Evolutionary conservation across 2,113 vertebrate genomes (phyloP), one percentile per base, ranked within the genome.

Genomic region (Thamnaconus septentrionalis): DNA sequence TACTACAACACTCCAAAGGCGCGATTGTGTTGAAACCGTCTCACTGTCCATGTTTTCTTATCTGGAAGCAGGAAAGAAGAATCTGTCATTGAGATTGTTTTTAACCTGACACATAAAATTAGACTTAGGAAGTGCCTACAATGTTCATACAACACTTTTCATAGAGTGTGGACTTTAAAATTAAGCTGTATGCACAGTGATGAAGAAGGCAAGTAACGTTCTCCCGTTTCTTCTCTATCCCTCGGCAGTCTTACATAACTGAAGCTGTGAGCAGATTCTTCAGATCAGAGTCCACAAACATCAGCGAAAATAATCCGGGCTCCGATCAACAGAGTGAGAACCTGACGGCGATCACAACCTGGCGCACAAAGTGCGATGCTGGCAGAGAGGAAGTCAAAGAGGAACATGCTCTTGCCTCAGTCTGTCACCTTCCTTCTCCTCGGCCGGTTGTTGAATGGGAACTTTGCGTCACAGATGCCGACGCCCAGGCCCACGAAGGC

Each of bases 241-340:
- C 8, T 79, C 79, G n/a, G 62, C 61, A 93, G 92, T 58, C 53
- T 62, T 91, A 85, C 53, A 62, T 93, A 54, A 69, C 74, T 3
- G 89, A 50, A 59, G 76, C 88, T 12, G 86, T 93, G 49, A 80
- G 10, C 59, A 87, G 87, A 85, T 81, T 90, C 50, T 10, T 93
- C 44, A 82, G 85, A n/a, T 49, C 90, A 59, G 83, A 80, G 49
- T 59, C 81, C 5, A 5, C 40, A 40, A 43, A 71, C 43, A 9
- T 44, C 12, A 12, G 18, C 43, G 59, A 5, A 58, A 73, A 73
- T 65, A 69, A 79, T 3, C 58, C 49, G 3, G 50, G 70, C 41
- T 6, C 63, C 62, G 1, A 49, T 7, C 60, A 77, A 41, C 63
- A 73, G 18, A 45, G 76, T 9, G 7, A 31, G 18, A 31, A 31